Evolutionary conservation across 1,140 invertebrate genomes (phyloP), one percentile per base, ranked within the genome.

Genomic region (Battus philenor): DNA sequence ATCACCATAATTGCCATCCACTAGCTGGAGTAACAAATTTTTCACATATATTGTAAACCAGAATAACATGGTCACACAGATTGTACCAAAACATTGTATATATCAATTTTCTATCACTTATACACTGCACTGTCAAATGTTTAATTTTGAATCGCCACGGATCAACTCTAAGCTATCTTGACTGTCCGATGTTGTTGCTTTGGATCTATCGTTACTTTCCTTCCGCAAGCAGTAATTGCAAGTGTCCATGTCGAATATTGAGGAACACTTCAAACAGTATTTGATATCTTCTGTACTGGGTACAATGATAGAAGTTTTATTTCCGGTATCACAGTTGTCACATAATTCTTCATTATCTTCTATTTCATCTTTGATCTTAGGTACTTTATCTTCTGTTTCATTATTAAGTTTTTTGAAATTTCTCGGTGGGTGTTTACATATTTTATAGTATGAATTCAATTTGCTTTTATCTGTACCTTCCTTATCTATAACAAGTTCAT

Each of bases 261-360:
- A 60, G 0, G 70, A 74, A 12, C 70, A 74, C 6, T 63, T 50
- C 10, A 62, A 44, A 16, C 70, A 74, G 45, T 71, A 74, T 36
- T 63, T 67, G 0, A 69, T 44, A 3, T 54, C 53, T 13, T 59
- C 54, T 1, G 26, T 48, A 4, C 59, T 46, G 0, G 53, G 56
- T 6, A 69, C 56, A 0, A 56, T 43, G 13, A 62, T 72, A 8
- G 48, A 47, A 10, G 57, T 62, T 8, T 52, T 49, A 3, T 6
- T 26, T 26, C 15, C 8, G n/a, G 4, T 15, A 13, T 26, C 13
- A 20, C 33, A 38, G 5, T 26, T n/a, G 7, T 24, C 8, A 8
- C 36, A 39, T 4, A 17, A n/a, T 39, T 33, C 17, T 39, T 43
- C 36, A 11, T 20, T 12, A 16, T 18, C 26, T 1, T 30, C 39